Base-by-base conservation (phyloP, 2,888 invertebrate species). In the Phyto melanocephala region DNA sequence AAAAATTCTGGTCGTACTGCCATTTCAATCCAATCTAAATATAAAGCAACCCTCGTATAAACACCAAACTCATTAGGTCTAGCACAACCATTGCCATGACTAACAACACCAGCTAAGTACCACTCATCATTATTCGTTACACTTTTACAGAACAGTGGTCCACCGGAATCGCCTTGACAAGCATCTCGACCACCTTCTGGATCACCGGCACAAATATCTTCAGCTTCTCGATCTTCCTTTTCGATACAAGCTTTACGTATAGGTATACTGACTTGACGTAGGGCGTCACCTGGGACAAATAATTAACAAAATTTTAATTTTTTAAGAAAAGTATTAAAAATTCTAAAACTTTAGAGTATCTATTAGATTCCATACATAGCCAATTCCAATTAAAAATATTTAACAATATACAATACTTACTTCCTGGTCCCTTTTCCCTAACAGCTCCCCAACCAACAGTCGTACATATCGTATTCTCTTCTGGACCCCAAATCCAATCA, bases 21-120 rank as follows among this genome's bases (percentile, higher is more conserved):
- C 86, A 88, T 74, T 83, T 92, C 92, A 81, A 96, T 95, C 96
- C 96, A 97, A 80, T 94, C 92, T n/a, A 94, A 90, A 88, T 94
- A 96, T 28, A 94, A 92, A 84, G 95, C 94, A 20, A 97, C 95
- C 90, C 95, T 93, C 0, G 96, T 96, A 87, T 97, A 97, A 58
- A 95, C 96, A 1, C 97, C 97, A 17, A 96, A 95, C 88, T 96
- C 95, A 80, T 93, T 92, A 67, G 95, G 94, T 84, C 95, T 93
- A 20, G 94, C 97, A 90, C 97, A 97, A 2, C 97, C 97, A 86
- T 96, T 95, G 24, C 97, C 97, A 87, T 97, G 96, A 87, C 96
- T 96, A 0, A 97, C 96, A 65, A 97, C 93, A 0, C 97, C 97
- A 5, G 95, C 96, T 80, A 96, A 92, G 88, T 96, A 96, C 95